Evolutionary conservation across 92 coral and sea anemone species (phyloP), one percentile per base, ranked within the genome.

Genomic region (Meandrina meandrites): DNA sequence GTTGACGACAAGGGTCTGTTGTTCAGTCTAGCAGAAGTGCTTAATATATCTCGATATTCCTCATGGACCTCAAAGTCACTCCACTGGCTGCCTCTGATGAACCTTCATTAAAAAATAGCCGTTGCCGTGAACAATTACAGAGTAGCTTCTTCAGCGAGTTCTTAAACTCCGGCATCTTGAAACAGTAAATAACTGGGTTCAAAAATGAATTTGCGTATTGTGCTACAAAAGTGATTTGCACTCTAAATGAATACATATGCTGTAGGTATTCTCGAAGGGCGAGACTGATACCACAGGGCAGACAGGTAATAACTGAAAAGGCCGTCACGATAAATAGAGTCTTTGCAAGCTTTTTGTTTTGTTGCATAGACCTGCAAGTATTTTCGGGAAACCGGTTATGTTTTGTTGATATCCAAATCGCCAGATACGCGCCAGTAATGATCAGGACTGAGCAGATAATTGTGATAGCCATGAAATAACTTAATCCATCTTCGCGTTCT

Each of bases 341-440:
- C 28, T 73, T 73, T 6, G 78, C 78, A 32, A 73, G 78, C 24
- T 74, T 35, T 42, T n/a, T 74, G 48, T 74, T 37, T 74, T 74
- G 78, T 36, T 74, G 13, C 51, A 35, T 35, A 13, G 51, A 35
- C 78, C 50, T 35, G 51, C 14, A 35, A 31, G 53, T 36, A 16
- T 79, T 79, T 14, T 24, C 35, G 5, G 45, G 47, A 17, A 79
- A 28, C 60, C 5, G 54, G 58, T 30, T 81, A 24, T 42, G 75
- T 81, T 50, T 42, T 13, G 42, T 81, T 81, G 85, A 64, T 22
- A 81, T 47, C 85, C 76, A 81, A 35, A 81, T 81, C 22, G 76
- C 76, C 32, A 64, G 57, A 48, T 81, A 81, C 5, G 85, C 85
- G 5, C 24, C 76, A 19, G 62, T 45, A 31, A 81, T 67, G 22